Evolutionary conservation across 2,888 invertebrate species (phyloP).

Genomic region (Ichneumoninae sp.): DNA sequence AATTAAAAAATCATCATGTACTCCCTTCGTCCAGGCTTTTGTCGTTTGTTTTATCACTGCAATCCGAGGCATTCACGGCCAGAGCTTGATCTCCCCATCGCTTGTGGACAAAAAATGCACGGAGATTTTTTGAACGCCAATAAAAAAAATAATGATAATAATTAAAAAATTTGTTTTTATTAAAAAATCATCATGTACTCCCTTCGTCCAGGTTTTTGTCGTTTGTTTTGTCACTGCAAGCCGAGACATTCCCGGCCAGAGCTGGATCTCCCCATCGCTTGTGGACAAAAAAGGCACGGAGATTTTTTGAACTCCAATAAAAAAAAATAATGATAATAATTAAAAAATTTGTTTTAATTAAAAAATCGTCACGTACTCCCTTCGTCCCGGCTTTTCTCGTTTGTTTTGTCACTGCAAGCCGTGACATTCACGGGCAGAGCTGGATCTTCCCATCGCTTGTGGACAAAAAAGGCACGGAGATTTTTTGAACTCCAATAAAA

Average conservation of each 20-base stretch:
- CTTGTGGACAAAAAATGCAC: not conserved
- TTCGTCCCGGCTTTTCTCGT: conserved; percentile 8
- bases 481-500: no score
- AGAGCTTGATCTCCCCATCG: not conserved
- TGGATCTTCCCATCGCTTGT: not conserved
- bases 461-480: not conserved
- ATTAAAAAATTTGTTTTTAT: no score
- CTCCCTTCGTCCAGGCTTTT: no score
- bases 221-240: conserved; percentile 4
- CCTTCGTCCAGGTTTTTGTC: conserved; percentile 15
- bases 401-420: conserved; percentile 1
- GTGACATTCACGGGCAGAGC: not conserved
- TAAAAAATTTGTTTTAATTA: no score
- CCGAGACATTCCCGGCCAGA: not conserved
- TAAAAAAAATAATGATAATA: no score
- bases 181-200: not conserved
- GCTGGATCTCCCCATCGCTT: not conserved
- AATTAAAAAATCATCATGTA: no score
- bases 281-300: not conserved
- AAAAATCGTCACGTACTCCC: not conserved
- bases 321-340: no score
- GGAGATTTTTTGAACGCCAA: no score
- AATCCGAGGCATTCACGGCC: not conserved
- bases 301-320: no score
- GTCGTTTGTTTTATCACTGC: conserved; percentile 7